Percentiles rank a stretch among this genome's conserved stretches.
Conservation (phyloP, 2,113 vertebrate genomes). For the Mystacornis crossleyi region DNA sequence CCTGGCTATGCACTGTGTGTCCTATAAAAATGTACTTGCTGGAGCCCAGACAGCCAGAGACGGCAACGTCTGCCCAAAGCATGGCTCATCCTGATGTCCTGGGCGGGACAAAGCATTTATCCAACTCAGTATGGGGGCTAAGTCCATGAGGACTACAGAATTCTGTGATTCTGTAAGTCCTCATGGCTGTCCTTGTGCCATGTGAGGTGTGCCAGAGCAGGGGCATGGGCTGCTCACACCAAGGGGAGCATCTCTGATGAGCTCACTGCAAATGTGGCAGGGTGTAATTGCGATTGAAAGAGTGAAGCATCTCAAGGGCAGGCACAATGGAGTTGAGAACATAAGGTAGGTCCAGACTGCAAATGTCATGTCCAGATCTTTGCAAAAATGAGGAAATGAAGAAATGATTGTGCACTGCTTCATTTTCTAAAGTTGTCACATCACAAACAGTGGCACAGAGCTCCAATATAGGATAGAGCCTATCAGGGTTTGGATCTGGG, state of each 20-base stretch:
- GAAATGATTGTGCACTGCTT: not conserved
- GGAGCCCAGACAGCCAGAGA: not conserved
- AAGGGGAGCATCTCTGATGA: not conserved
- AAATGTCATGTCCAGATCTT: not conserved
- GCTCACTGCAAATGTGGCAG: not conserved
- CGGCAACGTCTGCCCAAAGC: not conserved
- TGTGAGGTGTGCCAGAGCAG: not conserved
- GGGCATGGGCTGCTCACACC: not conserved
- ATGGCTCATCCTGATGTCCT: not conserved
- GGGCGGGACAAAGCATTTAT: not conserved
- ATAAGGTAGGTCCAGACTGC: not conserved
- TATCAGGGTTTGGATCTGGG: not conserved
- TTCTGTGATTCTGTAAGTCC: not conserved
- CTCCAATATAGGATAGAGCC: not conserved
- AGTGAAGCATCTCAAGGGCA: not conserved
- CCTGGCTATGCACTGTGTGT: not conserved
- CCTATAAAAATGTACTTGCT: not conserved
- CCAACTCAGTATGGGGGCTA: not conserved
- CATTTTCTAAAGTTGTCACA: not conserved
- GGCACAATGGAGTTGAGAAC: not conserved
- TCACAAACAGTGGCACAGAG: not conserved
- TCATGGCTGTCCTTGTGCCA: accelerated
- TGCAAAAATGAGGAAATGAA: not conserved
- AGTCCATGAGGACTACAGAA: not conserved
- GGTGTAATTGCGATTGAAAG: not conserved